Evolutionary conservation across 2,113 vertebrate genomes (phyloP), one percentile per base, ranked within the genome.

Genomic region (Clupea harengus): DNA sequence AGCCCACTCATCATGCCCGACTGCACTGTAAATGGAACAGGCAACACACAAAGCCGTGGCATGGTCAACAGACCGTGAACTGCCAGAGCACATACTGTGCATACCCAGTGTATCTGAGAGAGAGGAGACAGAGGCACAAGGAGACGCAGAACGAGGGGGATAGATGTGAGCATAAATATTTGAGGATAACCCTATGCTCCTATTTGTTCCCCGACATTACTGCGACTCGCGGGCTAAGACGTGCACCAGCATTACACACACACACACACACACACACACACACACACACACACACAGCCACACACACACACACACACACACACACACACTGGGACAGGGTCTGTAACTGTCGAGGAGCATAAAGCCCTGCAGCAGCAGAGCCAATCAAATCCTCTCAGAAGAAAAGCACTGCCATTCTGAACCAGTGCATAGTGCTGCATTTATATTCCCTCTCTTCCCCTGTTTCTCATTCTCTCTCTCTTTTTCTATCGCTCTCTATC

Each of bases 351-450:
- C 83, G 83, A 86, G 50, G 81, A 83, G 50, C 81, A 86, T 86
- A 83, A 86, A 86, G 52, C 60, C 85, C 81, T 47, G 81, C 85
- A 83, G 85, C 82, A 82, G 83, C 78, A 54, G 83, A 86, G 83
- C 81, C 85, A 86, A 86, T 86, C 83, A 86, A 82, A 64, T 83
- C 64, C 2, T 83, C 81, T 83, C 78, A 81, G 81, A 75, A 10
- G 85, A 86, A 82, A 86, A 86, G 47, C 85, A 86, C 72, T 86
- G 11, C 28, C 60, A 54, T 47, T 22, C 44, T n/a, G 45, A 72
- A 83, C 57, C 82, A 54, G 45, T 72, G 64, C 64, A 72, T 72
- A 32, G 60, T 25, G 64, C 64, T 72, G 64, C 10, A 8, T 3
- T 72, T 72, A 72, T 32, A 32, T 9, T 32, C 8, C n/a, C 64